Evolutionary conservation across 2,888 invertebrate genomes (phyloP), one percentile per base, ranked within the genome.

Genomic region (Archaeoteleia sp.): DNA sequence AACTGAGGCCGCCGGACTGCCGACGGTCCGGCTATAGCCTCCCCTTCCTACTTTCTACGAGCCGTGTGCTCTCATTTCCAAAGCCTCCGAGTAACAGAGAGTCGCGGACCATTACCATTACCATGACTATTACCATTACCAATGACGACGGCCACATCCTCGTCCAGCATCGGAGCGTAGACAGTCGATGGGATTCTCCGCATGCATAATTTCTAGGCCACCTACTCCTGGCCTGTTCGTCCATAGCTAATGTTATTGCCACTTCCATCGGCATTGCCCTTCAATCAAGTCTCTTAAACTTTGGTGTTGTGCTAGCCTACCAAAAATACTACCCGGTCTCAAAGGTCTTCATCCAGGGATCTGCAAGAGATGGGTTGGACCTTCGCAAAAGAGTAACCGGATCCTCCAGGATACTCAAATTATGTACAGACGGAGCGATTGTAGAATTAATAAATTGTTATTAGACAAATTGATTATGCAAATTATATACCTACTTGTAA

Each of bases 61-160:
- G 65, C 66, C 49, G 49, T 77, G 78, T 82, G 83, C 83, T 84
- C 83, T 77, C 84, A 82, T 84, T 84, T 83, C 83, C 80, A 82
- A 72, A 65, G 73, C 71, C 66, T 65, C 68, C 76, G 68, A 75
- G 74, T 75, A 77, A 72, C 62, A 65, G 71, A 75, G 74, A 70
- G 73, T 57, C 51, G 57, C 45, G 72, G 73, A 72, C 78, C 76
- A 78, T 74, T 53, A 51, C 51, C 53, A 58, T 65, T 69, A 71
- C 74, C 72, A 74, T 73, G 70, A 72, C 73, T 73, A 73, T 69
- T 69, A 76, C 76, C 80, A 80, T 80, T 79, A 74, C 79, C 78
- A 78, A 77, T 76, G 69, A 74, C 76, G 73, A 75, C 70, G 70
- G 70, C 58, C 65, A 57, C 57, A 65, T 55, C 66, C 54, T 54